Evolutionary conservation across 2,113 vertebrate genomes (phyloP).

Genomic region (Tetrao urogallus): DNA sequence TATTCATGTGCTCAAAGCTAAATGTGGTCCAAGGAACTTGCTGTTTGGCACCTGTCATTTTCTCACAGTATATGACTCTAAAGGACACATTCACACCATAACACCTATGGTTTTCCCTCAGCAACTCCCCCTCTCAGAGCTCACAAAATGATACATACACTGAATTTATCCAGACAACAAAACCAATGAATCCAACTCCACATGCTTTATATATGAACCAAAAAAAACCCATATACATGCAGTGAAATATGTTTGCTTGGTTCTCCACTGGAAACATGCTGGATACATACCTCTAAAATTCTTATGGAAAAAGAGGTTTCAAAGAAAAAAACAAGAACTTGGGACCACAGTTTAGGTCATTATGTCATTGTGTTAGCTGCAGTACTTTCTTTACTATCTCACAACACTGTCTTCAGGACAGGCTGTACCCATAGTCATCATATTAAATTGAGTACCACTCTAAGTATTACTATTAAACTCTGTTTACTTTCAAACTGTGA

Average conservation of each 20-base stretch:
- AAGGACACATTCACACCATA: not conserved
- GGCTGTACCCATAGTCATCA: not conserved
- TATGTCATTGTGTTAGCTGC: not conserved
- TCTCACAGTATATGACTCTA: not conserved
- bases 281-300: not conserved
- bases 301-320: not conserved
- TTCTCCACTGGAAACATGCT: not conserved
- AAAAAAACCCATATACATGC: not conserved
- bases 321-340: not conserved
- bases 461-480: not conserved
- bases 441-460: not conserved
- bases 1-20: not conserved
- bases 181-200: not conserved
- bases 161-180: not conserved
- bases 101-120: not conserved
- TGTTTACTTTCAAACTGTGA: not conserved
- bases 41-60: not conserved
- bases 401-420: not conserved
- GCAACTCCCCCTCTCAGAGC: not conserved
- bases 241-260: not conserved
- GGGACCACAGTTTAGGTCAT: not conserved
- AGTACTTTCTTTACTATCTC: not conserved
- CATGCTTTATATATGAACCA: not conserved
- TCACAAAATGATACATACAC: not conserved
- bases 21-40: not conserved